phyloP scores from a whole-genome alignment of 2,797 vertebrate genomes.

The Toxotes lorentzi region DNA sequence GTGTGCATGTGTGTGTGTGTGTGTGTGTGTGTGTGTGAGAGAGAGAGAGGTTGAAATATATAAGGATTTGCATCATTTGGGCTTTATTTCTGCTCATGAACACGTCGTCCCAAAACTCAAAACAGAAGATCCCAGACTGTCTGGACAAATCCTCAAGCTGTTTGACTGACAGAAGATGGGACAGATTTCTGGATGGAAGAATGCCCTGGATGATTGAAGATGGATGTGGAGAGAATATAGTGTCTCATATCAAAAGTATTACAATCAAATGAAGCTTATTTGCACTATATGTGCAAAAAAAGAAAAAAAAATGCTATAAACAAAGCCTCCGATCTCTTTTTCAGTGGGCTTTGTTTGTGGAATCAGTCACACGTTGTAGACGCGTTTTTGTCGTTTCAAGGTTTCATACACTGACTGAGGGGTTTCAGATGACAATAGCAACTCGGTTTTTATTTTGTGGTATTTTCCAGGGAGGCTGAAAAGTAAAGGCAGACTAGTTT shows the following conservation, averaged over 20 bases:
- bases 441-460: not conserved
- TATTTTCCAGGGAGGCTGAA: not conserved
- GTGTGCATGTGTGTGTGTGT: constrained; percentile 26
- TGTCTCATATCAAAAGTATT: constrained; percentile 26
- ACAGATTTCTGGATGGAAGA: constrained; percentile 56
- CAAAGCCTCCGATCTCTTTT: constrained; percentile 4
- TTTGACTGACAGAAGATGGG: constrained; percentile 47
- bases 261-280: constrained; percentile 45
- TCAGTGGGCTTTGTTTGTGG: constrained; percentile 26
- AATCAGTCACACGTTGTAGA: constrained; percentile 32
- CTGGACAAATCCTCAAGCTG: constrained; percentile 57
- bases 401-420: constrained; percentile 26
- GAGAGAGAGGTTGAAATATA: constrained; percentile 47
- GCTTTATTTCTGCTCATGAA: constrained; percentile 42
- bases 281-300: constrained; percentile 38
- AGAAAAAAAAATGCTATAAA: constrained; percentile 36
- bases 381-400: constrained; percentile 25
- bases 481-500: not conserved
- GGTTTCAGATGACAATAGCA: constrained; percentile 1
- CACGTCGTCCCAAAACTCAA: constrained; percentile 22
- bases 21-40: constrained; percentile 26
- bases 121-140: constrained; percentile 54
- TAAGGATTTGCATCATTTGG: constrained; percentile 44
- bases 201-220: constrained; percentile 19
- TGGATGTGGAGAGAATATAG: constrained; percentile 42